Conservation (phyloP, 2,797 vertebrate species). For the Bovichtus diacanthus region DNA sequence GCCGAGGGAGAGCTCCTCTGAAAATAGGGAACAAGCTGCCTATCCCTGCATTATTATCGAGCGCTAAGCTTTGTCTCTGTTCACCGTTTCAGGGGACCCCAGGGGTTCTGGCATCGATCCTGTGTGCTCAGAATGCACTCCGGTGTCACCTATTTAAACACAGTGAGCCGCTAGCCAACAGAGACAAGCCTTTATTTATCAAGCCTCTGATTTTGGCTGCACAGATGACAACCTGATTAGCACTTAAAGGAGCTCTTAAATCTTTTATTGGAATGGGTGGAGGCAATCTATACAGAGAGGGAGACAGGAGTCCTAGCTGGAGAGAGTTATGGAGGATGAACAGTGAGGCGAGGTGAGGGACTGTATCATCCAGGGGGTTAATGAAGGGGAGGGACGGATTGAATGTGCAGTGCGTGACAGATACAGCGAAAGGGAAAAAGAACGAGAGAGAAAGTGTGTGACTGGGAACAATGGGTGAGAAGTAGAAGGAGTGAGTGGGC, state of each 20-base stretch:
- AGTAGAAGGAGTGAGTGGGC: conserved; percentile 41
- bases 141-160: conserved; percentile 83
- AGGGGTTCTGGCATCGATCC: conserved; percentile 84
- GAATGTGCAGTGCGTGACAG: conserved; percentile 47
- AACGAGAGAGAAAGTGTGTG: conserved; percentile 20
- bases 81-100: conserved; percentile 79
- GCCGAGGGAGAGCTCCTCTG: conserved; percentile 65
- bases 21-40: conserved; percentile 75
- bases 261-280: conserved; percentile 71
- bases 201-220: conserved; percentile 81
- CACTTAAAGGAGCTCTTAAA: conserved; percentile 81
- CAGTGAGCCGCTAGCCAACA: conserved; percentile 72
- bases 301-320: conserved; percentile 44
- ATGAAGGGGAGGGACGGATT: conserved; percentile 61
- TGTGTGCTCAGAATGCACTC: conserved; percentile 80
- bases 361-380: conserved; percentile 70
- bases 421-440: conserved; percentile 34
- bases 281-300: conserved; percentile 61
- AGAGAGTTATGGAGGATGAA: conserved; percentile 61
- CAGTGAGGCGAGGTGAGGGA: conserved; percentile 65
- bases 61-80: conserved; percentile 82
- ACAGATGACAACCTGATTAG: conserved; percentile 85
- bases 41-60: conserved; percentile 79
- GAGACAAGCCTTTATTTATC: conserved; percentile 82
- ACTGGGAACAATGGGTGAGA: conserved; percentile 49